Percentiles rank a stretch among this genome's conserved stretches.
phyloP scores from a whole-genome alignment of 2,888 invertebrate genomes.

The Eupithecia abbreviata region DNA sequence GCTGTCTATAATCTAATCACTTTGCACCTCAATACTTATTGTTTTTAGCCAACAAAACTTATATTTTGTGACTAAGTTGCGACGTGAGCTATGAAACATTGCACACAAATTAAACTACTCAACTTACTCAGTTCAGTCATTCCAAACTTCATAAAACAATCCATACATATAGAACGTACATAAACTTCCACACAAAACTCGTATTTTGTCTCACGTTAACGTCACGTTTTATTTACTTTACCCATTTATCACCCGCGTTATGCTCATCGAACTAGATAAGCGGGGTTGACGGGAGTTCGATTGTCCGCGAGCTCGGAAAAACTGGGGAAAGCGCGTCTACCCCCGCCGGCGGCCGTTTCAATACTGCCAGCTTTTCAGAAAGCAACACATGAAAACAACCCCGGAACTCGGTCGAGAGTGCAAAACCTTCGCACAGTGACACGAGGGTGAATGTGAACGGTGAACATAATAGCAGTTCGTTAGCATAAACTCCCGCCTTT shows the following conservation, averaged over 20 bases:
- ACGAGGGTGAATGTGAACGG: slow-evolving; percentile 55
- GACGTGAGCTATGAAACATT: neutral
- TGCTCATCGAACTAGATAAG: slow-evolving; percentile 60
- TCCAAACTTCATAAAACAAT: slow-evolving; percentile 71
- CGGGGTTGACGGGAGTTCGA: slow-evolving; percentile 49
- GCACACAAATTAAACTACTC: slow-evolving; percentile 6
- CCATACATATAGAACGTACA: slow-evolving; percentile 56
- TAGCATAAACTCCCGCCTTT: slow-evolving; percentile 70
- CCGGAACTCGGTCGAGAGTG: slow-evolving; percentile 80
- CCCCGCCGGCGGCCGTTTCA: slow-evolving; percentile 58
- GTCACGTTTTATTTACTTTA: slow-evolving; percentile 55
- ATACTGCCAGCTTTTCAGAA: slow-evolving; percentile 66
- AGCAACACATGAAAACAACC: slow-evolving; percentile 80
- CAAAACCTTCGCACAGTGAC: slow-evolving; percentile 83
- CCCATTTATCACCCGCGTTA: slow-evolving; percentile 56
- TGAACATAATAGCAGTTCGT: slow-evolving; percentile 80
- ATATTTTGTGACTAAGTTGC: neutral
- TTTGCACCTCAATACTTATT: neutral
- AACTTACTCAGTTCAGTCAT: slow-evolving; percentile 77
- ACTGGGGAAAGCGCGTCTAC: slow-evolving; percentile 52
- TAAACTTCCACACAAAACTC: slow-evolving; percentile 48
- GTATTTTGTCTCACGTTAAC: slow-evolving; percentile 42
- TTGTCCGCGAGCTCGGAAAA: slow-evolving; percentile 33
- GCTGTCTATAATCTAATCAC: neutral
- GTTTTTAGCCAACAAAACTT: neutral